A percentile compares a stretch with the other conserved stretches of the same genome.
These are phyloP conservation scores for Rhinatrema bivittatum DNA, from an alignment of 2,797 vertebrate species.

Conservation along the genomic window DNA sequence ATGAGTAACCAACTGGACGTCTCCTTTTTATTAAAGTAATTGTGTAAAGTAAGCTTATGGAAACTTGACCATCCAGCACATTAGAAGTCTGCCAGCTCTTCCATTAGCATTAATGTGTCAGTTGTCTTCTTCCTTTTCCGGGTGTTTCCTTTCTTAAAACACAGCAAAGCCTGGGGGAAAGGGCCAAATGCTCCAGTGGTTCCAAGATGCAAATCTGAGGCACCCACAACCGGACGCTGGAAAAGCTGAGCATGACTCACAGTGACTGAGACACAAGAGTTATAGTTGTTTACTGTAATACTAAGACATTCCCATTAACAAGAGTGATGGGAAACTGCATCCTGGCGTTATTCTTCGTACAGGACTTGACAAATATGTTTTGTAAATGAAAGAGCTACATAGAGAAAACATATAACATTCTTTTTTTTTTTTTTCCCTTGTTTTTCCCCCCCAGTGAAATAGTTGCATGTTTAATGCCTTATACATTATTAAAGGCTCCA, in stretches of 20 bases:
- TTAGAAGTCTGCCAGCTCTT: not conserved
- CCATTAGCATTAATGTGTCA: not conserved
- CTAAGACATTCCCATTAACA: slow-evolving; percentile 72
- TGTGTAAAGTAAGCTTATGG: too few species aligned
- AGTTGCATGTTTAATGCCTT: slow-evolving; percentile 56
- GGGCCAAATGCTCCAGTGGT: slow-evolving; percentile 30
- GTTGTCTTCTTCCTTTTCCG: not conserved
- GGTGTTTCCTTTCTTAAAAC: not conserved
- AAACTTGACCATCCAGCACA: not conserved
- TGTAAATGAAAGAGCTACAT: slow-evolving; percentile 66
- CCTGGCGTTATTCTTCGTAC: slow-evolving; percentile 66
- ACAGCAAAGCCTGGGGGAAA: slow-evolving; percentile 15
- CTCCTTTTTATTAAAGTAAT: too few species aligned
- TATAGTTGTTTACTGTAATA: slow-evolving; percentile 72
- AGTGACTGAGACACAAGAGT: slow-evolving; percentile 57
- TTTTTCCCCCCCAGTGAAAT: slow-evolving; percentile 33
- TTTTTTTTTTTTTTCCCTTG: too few species aligned
- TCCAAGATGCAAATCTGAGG: slow-evolving; percentile 42
- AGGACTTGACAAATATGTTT: slow-evolving; percentile 71
- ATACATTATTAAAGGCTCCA: slow-evolving; percentile 62
- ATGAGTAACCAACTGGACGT: too few species aligned
- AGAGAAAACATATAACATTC: slow-evolving; percentile 59
- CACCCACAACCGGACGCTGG: slow-evolving; percentile 56
- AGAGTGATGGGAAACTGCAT: slow-evolving; percentile 67
- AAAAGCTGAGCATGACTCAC: slow-evolving; percentile 49